Base-by-base conservation (phyloP, 1,140 invertebrate species). In the Stegodyphus mimosarum region DNA sequence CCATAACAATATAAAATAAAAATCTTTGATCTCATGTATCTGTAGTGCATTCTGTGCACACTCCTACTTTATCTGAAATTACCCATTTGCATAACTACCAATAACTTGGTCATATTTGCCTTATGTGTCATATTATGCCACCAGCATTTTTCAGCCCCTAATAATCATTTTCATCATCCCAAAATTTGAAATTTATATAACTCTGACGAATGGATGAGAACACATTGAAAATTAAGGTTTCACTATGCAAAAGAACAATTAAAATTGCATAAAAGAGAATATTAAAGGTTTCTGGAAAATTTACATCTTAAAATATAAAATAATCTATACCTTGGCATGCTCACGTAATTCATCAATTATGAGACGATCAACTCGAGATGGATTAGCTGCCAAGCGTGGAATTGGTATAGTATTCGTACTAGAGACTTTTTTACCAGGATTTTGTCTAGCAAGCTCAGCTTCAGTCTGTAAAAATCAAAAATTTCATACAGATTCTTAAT, bases 321-420 rank as follows among this genome's bases (percentile, higher is more conserved):
- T 15, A 6, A 5, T 67, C 11, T 88, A 88, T 88, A 93, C 93
- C 88, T 93, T 92, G 55, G 94, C 94, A 90, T 95, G 94, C 89
- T 96, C 95, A 87, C 95, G 90, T 75, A 95, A 93, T 90, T 96
- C 95, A 89, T 97, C 95, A 6, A 96, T 94, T 72, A 96, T 94
- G 7, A 97, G 92, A 69, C 95, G 90, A 90, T 97, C 95, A 6
- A 96, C 95, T 33, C 95, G 90, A 0, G 95, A 95, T n/a, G 95
- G 95, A 89, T 94, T 95, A 11, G 94, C 93, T 63, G 95, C 95
- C 50, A 96, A 91, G 7, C 95, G 92, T 48, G 95, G 95, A 71
- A 96, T 94, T 0, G 94, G 94, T 72, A 96, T 94, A 79, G 94
- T 95, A 90, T 96, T 96, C 49, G 94, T 93, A 33, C 94, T 95